Evolutionary conservation across 2,888 invertebrate species (phyloP).

Genomic region (Mamestra brassicae): DNA sequence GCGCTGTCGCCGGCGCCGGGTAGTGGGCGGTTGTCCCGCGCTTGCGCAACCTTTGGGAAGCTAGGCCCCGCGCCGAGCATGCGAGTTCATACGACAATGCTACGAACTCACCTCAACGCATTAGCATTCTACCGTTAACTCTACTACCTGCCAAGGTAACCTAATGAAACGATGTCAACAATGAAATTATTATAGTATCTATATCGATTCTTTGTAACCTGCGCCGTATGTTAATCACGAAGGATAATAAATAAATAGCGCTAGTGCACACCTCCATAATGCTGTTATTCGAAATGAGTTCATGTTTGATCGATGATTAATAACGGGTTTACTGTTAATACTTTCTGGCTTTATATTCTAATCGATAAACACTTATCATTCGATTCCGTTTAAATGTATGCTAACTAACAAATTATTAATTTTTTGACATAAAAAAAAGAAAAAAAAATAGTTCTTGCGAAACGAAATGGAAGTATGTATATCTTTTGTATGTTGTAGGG

Average conservation of each 20-base stretch:
- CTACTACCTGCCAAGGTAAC: constrained; percentile 78
- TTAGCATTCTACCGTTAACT: constrained; percentile 90
- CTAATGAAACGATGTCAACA: constrained; percentile 71
- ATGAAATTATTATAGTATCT: constrained; percentile 56
- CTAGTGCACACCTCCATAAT: constrained; percentile 27
- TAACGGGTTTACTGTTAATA: constrained; percentile 45
- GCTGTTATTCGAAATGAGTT: constrained; percentile 42
- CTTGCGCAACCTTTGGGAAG: constrained; percentile 86
- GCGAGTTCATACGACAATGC: constrained; percentile 77
- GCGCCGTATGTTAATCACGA: constrained; percentile 54
- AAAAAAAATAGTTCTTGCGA: constrained; percentile 23
- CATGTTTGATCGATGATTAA: constrained; percentile 39
- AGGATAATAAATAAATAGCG: constrained; percentile 48
- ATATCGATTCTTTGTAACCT: constrained; percentile 51
- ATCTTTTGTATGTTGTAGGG: constrained; percentile 31
- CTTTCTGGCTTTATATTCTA: constrained; percentile 16
- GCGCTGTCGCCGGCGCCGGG: constrained; percentile 62
- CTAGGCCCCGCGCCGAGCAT: constrained; percentile 70
- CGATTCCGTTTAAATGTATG: constrained; percentile 1
- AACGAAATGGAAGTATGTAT: constrained; percentile 19
- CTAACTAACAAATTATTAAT: neutral
- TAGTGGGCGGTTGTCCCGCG: constrained; percentile 81
- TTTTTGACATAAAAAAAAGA: neutral
- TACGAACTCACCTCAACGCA: constrained; percentile 77
- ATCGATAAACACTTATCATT: constrained; percentile 11